Evolutionary conservation across 2,113 vertebrate genomes (phyloP).

Genomic region (Monarcha castaneiventris): DNA sequence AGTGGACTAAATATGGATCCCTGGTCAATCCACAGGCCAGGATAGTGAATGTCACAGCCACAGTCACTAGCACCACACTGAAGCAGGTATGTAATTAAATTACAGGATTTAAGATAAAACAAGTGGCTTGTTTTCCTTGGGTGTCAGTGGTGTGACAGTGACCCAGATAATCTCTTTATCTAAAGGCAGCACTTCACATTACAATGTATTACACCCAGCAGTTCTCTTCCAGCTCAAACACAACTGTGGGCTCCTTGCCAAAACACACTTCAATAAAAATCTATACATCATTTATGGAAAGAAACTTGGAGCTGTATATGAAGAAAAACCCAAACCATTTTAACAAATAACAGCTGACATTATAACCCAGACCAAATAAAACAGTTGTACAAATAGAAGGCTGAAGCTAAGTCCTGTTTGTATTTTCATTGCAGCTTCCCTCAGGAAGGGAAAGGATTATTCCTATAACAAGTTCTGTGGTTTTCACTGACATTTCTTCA

Average conservation of each 20-base stretch:
- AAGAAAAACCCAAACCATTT: background rate
- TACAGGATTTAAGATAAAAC: background rate
- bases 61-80: conserved; percentile 27
- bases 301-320: background rate
- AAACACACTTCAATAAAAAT: background rate
- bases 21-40: conserved; percentile 88
- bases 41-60: conserved; percentile 81
- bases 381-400: background rate
- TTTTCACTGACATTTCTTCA: conserved; percentile 83
- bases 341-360: background rate
- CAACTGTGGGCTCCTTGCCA: background rate
- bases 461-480: conserved; percentile 75
- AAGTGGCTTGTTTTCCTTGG: background rate
- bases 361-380: background rate
- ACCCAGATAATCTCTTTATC: background rate
- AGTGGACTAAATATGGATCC: conserved; percentile 91
- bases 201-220: background rate
- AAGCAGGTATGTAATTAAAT: conserved; percentile 59
- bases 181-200: background rate
- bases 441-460: conserved; percentile 57
- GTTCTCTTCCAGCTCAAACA: background rate
- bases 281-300: background rate
- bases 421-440: conserved; percentile 55
- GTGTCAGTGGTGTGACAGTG: background rate
- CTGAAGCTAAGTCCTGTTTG: background rate